These are phyloP conservation scores for Aeoliscus strigatus DNA, from an alignment of 2,797 vertebrate genomes.

Conservation along the genomic window DNA sequence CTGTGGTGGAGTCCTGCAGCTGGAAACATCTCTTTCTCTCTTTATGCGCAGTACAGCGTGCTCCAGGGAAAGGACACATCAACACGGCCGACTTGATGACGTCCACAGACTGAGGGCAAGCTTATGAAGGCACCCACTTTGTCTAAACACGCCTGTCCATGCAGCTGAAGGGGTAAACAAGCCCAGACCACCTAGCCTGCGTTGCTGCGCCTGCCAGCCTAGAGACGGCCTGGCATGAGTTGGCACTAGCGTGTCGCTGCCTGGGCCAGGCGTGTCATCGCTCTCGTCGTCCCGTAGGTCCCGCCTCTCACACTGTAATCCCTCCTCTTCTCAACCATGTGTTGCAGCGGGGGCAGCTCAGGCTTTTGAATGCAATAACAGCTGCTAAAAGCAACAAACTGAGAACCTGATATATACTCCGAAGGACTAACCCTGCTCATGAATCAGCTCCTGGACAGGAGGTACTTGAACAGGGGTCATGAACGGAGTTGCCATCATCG, in stretches of 20 bases:
- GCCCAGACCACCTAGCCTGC: conserved; percentile 72
- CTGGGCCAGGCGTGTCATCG: too few relatives aligned
- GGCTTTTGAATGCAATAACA: conserved; percentile 67
- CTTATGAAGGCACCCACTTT: conserved; percentile 67
- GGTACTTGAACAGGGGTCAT: conserved; percentile 46
- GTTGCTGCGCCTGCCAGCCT: conserved; percentile 40
- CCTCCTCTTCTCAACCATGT: conserved; percentile 14
- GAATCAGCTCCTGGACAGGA: conserved; percentile 59
- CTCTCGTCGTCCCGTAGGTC: conserved; percentile 9
- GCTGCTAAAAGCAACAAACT: conserved; percentile 69
- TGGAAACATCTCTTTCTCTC: conserved; percentile 31
- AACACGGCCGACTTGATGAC: conserved; percentile 58
- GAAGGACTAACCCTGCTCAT: conserved; percentile 49
- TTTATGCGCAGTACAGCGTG: too few relatives aligned
- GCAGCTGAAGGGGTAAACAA: conserved; percentile 68
- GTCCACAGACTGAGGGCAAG: conserved; percentile 50
- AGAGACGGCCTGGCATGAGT: conserved; percentile 27
- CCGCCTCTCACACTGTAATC: conserved; percentile 14
- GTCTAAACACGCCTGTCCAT: conserved; percentile 68
- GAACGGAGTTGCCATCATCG: conserved; percentile 26
- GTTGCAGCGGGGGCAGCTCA: conserved; percentile 28
- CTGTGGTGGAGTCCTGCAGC: conserved; percentile 41
- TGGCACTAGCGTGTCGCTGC: conserved; percentile 2
- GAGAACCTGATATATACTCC: conserved; percentile 67
- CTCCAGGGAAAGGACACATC: conserved; percentile 58